These are phyloP conservation scores for Nannoperca australis DNA, from an alignment of 2,797 vertebrate genomes.

Conservation along the genomic window DNA sequence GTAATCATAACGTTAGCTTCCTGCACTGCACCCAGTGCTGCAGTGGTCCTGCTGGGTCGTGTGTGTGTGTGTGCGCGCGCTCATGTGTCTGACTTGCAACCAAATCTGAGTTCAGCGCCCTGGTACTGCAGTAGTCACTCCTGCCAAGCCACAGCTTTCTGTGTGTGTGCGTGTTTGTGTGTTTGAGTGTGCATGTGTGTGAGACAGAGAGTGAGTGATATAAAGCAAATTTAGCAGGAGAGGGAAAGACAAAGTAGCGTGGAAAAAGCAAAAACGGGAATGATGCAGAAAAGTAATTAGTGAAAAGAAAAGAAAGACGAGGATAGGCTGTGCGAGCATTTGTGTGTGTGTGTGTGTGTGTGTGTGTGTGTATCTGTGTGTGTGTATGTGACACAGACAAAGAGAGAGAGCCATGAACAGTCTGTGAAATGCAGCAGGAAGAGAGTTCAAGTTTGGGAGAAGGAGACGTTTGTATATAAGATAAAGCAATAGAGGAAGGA, in stretches of 20 bases:
- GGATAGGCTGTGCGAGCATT: not conserved
- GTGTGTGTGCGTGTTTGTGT: constrained; percentile 12
- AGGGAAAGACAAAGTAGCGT: constrained; percentile 24
- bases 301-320: constrained; percentile 33
- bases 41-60: constrained; percentile 46
- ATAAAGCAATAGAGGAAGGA: constrained; percentile 10
- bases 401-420: not conserved
- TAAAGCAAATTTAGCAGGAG: constrained; percentile 35
- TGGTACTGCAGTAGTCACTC: constrained; percentile 56
- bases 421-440: not conserved
- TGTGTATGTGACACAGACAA: no score
- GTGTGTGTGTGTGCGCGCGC: constrained; percentile 15
- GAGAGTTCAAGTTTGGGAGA: constrained; percentile 20
- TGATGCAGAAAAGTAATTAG: constrained; percentile 33
- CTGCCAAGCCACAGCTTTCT: constrained; percentile 54
- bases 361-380: no score
- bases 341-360: not conserved
- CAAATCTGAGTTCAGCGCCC: constrained; percentile 59
- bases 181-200: not conserved
- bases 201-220: constrained; percentile 7
- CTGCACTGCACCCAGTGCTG: constrained; percentile 61
- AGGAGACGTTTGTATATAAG: not conserved
- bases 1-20: constrained; percentile 61
- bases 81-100: constrained; percentile 45
- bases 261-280: constrained; percentile 25